phyloP scores from a whole-genome alignment of 2,113 vertebrate species.

The Dendropsophus ebraccatus region DNA sequence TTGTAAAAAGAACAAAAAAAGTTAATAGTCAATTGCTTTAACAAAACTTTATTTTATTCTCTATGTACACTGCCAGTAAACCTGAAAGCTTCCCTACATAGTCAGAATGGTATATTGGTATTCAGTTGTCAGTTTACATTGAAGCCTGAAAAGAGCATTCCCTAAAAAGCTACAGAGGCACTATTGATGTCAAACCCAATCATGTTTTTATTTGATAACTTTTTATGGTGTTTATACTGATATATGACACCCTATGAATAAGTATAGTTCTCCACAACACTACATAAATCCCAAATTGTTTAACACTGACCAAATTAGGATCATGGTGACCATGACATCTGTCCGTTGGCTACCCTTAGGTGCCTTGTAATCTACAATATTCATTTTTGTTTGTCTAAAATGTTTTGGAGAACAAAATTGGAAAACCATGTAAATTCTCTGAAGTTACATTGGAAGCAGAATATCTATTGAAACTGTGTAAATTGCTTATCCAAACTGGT shows the following conservation, averaged over 20 bases:
- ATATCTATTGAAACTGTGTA: neutral
- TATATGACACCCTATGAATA: neutral
- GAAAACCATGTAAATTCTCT: neutral
- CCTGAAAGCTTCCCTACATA: neutral
- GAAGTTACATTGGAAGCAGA: neutral
- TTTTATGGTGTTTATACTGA: too few species aligned
- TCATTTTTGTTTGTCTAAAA: neutral
- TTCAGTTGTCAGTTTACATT: neutral
- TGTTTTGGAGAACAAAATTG: neutral
- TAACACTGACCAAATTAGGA: neutral
- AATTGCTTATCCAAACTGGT: neutral
- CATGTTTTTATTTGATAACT: neutral
- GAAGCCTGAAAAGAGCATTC: neutral
- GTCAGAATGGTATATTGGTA: neutral
- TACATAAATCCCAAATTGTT: neutral
- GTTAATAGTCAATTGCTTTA: neutral
- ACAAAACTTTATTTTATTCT: constrained; percentile 4
- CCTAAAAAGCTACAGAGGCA: neutral
- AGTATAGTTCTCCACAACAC: neutral
- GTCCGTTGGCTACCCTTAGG: neutral
- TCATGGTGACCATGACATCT: neutral
- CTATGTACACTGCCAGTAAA: neutral
- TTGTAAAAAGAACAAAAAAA: neutral
- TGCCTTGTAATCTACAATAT: neutral
- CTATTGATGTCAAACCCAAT: neutral